Percentiles rank a stretch among this genome's conserved stretches.
Conservation (phyloP, 2,888 invertebrate genomes). For the Pterostichus niger region DNA sequence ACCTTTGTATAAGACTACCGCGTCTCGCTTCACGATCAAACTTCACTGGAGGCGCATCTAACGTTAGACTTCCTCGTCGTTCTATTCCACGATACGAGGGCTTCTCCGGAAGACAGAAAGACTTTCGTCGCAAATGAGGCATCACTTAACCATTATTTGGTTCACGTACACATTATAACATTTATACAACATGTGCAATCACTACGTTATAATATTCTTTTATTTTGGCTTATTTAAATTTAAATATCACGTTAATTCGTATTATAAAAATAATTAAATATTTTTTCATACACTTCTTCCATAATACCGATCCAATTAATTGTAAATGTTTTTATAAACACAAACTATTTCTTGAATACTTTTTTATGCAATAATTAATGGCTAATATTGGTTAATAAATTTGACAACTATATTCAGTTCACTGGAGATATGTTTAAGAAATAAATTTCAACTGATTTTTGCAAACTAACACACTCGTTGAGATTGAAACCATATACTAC, state of each 20-base stretch:
- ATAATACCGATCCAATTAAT: not conserved
- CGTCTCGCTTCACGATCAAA: conserved; percentile 73
- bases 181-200: not conserved
- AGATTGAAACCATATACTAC: not conserved
- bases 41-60: conserved; percentile 56
- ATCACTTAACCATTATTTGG: conserved; percentile 46
- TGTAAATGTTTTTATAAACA: not conserved
- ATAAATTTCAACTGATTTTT: not conserved
- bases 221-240: not conserved
- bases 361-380: too few species aligned
- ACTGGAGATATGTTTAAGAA: not conserved
- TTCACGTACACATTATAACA: conserved; percentile 37
- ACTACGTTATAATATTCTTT: not conserved
- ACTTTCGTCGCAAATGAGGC: conserved; percentile 64
- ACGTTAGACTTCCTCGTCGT: conserved; percentile 74
- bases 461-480: conserved; percentile 28
- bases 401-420: not conserved
- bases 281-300: not conserved
- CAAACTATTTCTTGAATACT: too few species aligned
- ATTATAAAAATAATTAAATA: not conserved
- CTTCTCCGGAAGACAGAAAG: conserved; percentile 63
- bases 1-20: conserved; percentile 78
- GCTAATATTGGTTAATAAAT: not conserved
- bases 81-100: conserved; percentile 49
- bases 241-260: not conserved